Evolutionary conservation across 2,797 vertebrate genomes (phyloP).

Genomic region (Apogon hyalosoma): DNA sequence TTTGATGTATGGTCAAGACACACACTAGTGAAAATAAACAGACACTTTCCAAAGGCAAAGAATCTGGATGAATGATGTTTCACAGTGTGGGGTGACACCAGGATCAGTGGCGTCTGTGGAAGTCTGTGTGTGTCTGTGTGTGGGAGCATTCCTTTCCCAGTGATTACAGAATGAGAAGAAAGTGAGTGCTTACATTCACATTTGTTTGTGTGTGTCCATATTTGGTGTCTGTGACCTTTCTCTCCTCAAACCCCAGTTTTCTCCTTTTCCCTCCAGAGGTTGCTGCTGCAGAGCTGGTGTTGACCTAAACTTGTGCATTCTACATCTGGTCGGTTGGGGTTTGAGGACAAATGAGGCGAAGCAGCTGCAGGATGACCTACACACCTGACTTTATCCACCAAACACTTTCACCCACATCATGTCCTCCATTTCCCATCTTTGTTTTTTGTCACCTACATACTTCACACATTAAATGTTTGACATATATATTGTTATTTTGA

Average conservation of each 20-base stretch:
- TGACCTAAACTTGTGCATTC: slow-evolving; percentile 21
- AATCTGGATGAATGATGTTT: slow-evolving; percentile 53
- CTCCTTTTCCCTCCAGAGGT: background rate
- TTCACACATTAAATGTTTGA: no score
- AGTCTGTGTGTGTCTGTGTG: slow-evolving; percentile 7
- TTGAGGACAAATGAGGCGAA: slow-evolving; percentile 2
- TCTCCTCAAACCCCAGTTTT: background rate
- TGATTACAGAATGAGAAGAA: slow-evolving; percentile 12
- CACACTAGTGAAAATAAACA: slow-evolving; percentile 51
- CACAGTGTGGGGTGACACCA: slow-evolving; percentile 40
- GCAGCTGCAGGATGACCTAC: background rate
- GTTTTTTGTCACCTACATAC: background rate
- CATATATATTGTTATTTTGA: no score
- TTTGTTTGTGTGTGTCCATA: background rate
- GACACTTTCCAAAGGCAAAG: slow-evolving; percentile 32
- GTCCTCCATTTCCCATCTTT: background rate
- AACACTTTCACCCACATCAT: slow-evolving; percentile 19
- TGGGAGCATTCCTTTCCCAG: slow-evolving; percentile 14
- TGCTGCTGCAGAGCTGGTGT: slow-evolving; percentile 5
- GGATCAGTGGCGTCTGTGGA: slow-evolving; percentile 7
- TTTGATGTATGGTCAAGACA: background rate
- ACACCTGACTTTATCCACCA: background rate
- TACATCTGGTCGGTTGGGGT: slow-evolving; percentile 41
- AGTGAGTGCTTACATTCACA: background rate
- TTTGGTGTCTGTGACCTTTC: background rate